phyloP scores from a whole-genome alignment of 2,113 vertebrate species.

The Mastomys natalensis region DNA sequence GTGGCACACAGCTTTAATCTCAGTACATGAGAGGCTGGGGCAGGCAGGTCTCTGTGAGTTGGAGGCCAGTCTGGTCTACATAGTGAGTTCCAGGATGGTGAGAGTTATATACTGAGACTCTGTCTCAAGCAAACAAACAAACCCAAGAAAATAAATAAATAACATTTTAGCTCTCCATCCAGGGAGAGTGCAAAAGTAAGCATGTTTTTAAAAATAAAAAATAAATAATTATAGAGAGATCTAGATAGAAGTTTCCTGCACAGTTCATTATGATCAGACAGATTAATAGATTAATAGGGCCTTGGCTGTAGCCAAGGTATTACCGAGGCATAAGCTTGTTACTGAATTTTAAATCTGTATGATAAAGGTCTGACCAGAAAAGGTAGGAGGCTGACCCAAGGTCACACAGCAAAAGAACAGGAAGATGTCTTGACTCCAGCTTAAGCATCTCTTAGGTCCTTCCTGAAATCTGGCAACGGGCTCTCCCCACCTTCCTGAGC shows the following conservation, averaged over 20 bases:
- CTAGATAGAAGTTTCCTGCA: neutral
- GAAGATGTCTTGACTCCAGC: neutral
- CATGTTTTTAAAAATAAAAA: neutral
- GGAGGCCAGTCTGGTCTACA: neutral
- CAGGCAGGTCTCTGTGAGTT: neutral
- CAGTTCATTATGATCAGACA: neutral
- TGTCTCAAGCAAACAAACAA: neutral
- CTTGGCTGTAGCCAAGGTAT: neutral
- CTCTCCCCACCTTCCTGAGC: neutral
- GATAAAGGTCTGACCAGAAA: slow-evolving; percentile 64
- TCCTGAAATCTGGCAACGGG: neutral
- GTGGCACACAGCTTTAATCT: neutral
- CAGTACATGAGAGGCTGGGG: neutral
- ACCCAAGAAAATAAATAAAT: neutral
- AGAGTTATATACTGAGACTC: neutral
- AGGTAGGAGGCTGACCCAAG: slow-evolving; percentile 27
- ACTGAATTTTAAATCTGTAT: neutral
- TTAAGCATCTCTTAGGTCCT: neutral
- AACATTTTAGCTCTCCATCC: neutral
- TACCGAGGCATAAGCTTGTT: neutral
- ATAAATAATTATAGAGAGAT: neutral
- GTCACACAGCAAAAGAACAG: slow-evolving; percentile 64
- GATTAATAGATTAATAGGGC: neutral
- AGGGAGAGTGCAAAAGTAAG: neutral
- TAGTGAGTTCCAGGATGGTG: neutral